phyloP scores from a whole-genome alignment of 2,113 vertebrate species.

The Ceyx cyanopectus region DNA sequence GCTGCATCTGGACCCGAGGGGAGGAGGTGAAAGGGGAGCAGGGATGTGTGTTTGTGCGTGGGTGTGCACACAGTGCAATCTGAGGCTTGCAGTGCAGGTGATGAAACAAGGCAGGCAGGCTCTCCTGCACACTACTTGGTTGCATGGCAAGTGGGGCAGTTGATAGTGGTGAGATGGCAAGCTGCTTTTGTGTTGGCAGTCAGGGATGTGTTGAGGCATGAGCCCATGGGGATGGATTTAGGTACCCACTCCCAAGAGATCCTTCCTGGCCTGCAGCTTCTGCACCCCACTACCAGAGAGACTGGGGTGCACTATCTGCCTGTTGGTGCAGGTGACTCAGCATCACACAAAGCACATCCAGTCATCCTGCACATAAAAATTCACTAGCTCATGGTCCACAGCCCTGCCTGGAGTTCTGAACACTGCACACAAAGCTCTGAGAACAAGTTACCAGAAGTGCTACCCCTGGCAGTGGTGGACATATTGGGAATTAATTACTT shows the following conservation, averaged over 20 bases:
- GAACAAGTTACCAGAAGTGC: background rate
- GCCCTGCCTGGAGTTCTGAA: background rate
- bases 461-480: background rate
- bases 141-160: background rate
- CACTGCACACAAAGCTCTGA: rapidly evolving
- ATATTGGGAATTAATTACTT: background rate
- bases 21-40: conserved; percentile 40
- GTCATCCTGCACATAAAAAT: background rate
- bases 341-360: rapidly evolving
- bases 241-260: background rate
- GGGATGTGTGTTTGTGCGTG: background rate
- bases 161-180: background rate
- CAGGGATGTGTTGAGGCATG: background rate
- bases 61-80: rapidly evolving
- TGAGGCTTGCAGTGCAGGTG: background rate
- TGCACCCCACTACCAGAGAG: background rate
- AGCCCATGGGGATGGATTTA: background rate
- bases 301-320: rapidly evolving
- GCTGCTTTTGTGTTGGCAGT: background rate
- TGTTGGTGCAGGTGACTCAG: rapidly evolving
- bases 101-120: background rate
- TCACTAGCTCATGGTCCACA: background rate
- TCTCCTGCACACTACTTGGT: background rate
- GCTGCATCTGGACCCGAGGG: background rate
- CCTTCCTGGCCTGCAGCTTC: background rate